phyloP scores from a whole-genome alignment of 2,113 vertebrate species.

The Mustelus asterias region DNA sequence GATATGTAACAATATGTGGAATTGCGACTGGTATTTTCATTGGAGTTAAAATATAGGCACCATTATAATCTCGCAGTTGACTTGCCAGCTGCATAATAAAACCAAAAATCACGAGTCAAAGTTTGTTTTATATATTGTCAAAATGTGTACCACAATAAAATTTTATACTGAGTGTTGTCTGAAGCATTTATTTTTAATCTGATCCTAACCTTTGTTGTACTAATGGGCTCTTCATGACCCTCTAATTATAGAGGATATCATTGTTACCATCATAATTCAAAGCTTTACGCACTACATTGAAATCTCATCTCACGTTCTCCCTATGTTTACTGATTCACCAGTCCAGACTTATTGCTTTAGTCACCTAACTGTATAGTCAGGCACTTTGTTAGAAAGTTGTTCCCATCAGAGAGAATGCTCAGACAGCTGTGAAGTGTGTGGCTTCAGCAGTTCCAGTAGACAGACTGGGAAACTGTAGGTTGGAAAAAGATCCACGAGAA shows the following conservation, averaged over 20 bases:
- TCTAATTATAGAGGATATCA: not conserved
- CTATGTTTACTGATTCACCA: not conserved
- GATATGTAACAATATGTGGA: not conserved
- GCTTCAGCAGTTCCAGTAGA: no score
- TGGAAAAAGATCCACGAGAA: no score
- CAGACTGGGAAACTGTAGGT: no score
- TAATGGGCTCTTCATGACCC: not conserved
- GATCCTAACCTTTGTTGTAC: not conserved
- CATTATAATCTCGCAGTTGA: constrained; percentile 4
- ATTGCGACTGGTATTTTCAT: not conserved
- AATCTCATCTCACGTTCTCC: not conserved
- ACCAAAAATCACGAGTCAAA: constrained; percentile 29
- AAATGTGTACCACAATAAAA: constrained; percentile 16
- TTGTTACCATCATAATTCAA: not conserved
- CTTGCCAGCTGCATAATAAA: constrained; percentile 29
- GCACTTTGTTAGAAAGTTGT: no score
- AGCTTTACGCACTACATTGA: not conserved
- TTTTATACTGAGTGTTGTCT: not conserved
- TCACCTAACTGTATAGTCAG: not conserved
- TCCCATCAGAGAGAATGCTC: no score
- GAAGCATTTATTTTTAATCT: not conserved
- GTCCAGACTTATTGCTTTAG: not conserved
- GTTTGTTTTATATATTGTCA: not conserved
- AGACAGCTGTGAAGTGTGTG: no score
- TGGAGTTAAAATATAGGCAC: constrained; percentile 4